Conservation (phyloP, 2,888 invertebrate species). For the Eucera pruinosa region DNA sequence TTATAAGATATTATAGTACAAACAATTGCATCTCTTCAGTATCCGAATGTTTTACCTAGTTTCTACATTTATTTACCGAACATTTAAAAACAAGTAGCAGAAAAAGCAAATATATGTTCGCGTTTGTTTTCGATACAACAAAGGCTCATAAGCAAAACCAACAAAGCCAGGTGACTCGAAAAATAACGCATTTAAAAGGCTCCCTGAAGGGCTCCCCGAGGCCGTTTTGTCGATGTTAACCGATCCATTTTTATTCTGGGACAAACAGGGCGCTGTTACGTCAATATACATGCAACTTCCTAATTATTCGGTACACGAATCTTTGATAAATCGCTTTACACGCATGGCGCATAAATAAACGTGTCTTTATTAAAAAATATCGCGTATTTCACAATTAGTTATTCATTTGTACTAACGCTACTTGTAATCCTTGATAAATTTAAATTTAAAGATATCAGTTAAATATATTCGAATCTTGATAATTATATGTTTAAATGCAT, state of each 20-base stretch:
- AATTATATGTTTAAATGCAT: too few relatives aligned
- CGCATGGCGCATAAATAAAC: constrained; percentile 9
- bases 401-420: too few relatives aligned
- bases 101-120: not conserved
- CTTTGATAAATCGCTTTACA: constrained; percentile 19
- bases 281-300: constrained; percentile 27
- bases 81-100: not conserved
- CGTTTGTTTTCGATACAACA: constrained; percentile 20
- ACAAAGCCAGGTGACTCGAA: constrained; percentile 24
- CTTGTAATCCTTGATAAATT: not conserved
- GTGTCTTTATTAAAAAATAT: not conserved
- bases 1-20: too few relatives aligned
- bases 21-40: too few relatives aligned
- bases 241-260: constrained; percentile 42
- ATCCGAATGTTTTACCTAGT: too few relatives aligned
- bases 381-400: not conserved
- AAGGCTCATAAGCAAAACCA: constrained; percentile 13
- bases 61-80: too few relatives aligned
- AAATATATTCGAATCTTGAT: too few relatives aligned
- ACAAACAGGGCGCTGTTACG: constrained; percentile 29
- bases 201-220: constrained; percentile 22
- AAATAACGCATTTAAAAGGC: constrained; percentile 39
- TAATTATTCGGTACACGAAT: constrained; percentile 29
- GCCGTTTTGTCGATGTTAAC: constrained; percentile 29
- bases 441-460: too few relatives aligned